Evolutionary conservation across 1,140 invertebrate species (phyloP).

Genomic region (Eubasilissa regina): DNA sequence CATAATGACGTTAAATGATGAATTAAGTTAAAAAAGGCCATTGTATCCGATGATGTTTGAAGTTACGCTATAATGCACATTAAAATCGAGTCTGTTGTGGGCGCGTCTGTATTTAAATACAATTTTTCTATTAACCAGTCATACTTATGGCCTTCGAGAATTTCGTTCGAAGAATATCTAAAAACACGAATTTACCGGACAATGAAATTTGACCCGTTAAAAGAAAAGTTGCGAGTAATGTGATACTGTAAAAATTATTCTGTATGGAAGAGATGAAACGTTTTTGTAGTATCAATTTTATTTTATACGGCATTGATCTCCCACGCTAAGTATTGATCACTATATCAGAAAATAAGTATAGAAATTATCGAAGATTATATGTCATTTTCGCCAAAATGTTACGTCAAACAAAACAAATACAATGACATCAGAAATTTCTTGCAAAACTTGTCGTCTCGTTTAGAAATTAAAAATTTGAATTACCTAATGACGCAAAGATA

Average conservation of each 20-base stretch:
- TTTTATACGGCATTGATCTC: slow-evolving; percentile 7
- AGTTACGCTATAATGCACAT: slow-evolving; percentile 17
- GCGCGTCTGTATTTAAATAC: slow-evolving; percentile 4
- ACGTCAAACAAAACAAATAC: background rate
- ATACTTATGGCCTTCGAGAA: slow-evolving; percentile 22
- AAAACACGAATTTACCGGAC: background rate
- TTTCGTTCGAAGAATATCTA: background rate
- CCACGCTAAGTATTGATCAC: slow-evolving; percentile 6
- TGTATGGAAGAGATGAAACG: too few species aligned
- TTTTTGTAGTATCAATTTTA: background rate
- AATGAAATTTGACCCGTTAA: background rate
- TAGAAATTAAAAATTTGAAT: background rate
- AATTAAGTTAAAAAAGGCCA: background rate
- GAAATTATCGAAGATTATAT: slow-evolving; percentile 18
- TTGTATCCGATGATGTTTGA: background rate
- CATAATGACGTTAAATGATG: background rate
- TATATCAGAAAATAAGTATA: background rate
- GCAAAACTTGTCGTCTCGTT: background rate
- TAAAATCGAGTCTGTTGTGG: slow-evolving; percentile 10
- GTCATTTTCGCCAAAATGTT: background rate
- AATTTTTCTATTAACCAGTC: slow-evolving; percentile 26
- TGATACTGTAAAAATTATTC: background rate
- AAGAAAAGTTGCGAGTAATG: background rate
- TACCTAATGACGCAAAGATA: background rate
- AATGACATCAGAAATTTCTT: slow-evolving; percentile 11